phyloP scores from a whole-genome alignment of 2,797 vertebrate genomes.

The Rhabdomys pumilio region DNA sequence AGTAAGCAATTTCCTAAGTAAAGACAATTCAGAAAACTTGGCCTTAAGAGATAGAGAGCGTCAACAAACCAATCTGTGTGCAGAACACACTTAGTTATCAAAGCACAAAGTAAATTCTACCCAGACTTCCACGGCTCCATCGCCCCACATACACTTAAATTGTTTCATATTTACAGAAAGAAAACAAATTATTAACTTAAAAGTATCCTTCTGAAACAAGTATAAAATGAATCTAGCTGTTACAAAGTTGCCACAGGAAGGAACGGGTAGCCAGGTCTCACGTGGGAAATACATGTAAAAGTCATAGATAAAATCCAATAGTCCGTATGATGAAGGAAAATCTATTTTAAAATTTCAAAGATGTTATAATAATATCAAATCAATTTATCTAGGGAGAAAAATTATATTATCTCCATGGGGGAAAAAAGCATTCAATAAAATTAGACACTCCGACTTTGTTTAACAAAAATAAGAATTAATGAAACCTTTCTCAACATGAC shows the following conservation, averaged over 20 bases:
- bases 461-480: not conserved
- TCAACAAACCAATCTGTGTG: not conserved
- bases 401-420: not conserved
- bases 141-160: not conserved
- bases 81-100: constrained; percentile 2
- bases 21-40: constrained; percentile 6
- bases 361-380: not conserved
- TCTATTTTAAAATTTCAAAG: not conserved
- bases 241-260: not conserved
- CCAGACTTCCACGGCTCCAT: not conserved
- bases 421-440: constrained; percentile 15
- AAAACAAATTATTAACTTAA: not conserved
- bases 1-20: not conserved
- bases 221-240: not conserved
- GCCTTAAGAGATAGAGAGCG: not conserved
- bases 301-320: not conserved
- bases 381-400: constrained; percentile 2
- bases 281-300: not conserved
- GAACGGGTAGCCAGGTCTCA: not conserved
- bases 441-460: not conserved
- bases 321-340: not conserved
- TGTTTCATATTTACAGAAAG: not conserved
- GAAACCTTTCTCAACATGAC: not conserved
- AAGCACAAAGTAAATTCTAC: not conserved
- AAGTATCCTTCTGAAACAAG: constrained; percentile 8